These are phyloP conservation scores for Sebastes vulpes DNA, from an alignment of 2,797 vertebrate genomes.

Conservation along the genomic window DNA sequence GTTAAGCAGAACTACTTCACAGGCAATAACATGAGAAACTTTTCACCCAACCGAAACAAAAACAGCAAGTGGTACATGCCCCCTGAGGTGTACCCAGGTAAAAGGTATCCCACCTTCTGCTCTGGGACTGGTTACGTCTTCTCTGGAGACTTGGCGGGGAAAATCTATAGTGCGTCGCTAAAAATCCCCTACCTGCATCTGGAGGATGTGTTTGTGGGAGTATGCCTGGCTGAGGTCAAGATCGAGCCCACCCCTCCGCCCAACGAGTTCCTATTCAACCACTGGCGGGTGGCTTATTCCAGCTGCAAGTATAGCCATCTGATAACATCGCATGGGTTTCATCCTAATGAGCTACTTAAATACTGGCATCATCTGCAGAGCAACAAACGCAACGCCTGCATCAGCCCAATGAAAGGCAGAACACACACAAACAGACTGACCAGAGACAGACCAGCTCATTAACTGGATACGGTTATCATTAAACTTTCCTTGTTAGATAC, in stretches of 20 bases:
- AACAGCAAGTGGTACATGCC: conserved; percentile 99
- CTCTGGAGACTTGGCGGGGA: conserved; percentile 93
- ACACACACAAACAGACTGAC: conserved; percentile 84
- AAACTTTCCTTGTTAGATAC: not conserved
- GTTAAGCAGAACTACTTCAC: conserved; percentile 93
- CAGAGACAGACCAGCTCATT: conserved; percentile 57
- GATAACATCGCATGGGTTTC: conserved; percentile 98
- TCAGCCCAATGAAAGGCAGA: conserved; percentile 85
- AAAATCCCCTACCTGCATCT: conserved; percentile 91
- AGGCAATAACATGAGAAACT: conserved; percentile 94
- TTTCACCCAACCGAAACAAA: conserved; percentile 93
- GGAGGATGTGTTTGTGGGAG: conserved; percentile 96
- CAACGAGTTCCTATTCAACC: conserved; percentile 96
- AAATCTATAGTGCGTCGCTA: conserved; percentile 91
- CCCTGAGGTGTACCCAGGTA: conserved; percentile 91
- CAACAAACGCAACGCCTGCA: conserved; percentile 94
- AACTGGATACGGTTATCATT: not conserved
- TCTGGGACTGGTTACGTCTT: conserved; percentile 99
- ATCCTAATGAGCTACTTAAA: conserved; percentile 94
- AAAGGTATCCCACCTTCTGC: conserved; percentile 96
- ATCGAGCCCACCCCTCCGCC: conserved; percentile 93
- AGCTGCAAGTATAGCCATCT: conserved; percentile 98
- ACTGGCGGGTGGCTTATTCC: conserved; percentile 97
- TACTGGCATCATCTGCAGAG: conserved; percentile 97
- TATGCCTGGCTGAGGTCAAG: conserved; percentile 93